These are phyloP conservation scores for Porites lobata DNA, from an alignment of 92 coral and sea anemone genomes.

Conservation along the genomic window DNA sequence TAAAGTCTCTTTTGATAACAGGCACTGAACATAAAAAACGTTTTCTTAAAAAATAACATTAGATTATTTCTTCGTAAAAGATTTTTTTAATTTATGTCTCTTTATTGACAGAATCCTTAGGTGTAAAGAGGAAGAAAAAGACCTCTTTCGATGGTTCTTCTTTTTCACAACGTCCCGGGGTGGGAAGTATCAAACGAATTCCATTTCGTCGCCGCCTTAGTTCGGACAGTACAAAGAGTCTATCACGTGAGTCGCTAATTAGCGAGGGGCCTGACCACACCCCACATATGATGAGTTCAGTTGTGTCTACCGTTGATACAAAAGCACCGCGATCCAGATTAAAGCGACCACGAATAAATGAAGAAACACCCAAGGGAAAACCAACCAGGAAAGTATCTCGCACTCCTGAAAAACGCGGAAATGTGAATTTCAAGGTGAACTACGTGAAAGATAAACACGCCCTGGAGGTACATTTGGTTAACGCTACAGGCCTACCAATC, in stretches of 20 bases:
- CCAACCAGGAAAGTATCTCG: conserved; percentile 15
- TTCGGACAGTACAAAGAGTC: conserved; percentile 4
- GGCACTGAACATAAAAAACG: no score
- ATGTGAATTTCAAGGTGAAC: conserved; percentile 52
- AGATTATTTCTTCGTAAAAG: no score
- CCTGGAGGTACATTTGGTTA: conserved; percentile 72
- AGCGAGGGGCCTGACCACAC: conserved; percentile 26
- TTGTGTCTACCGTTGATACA: conserved; percentile 26
- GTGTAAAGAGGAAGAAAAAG: background rate
- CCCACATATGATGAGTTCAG: conserved; percentile 25
- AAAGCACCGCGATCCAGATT: conserved; percentile 15
- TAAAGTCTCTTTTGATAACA: no score
- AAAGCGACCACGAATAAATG: background rate
- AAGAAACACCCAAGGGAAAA: background rate
- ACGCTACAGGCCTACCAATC: conserved; percentile 85
- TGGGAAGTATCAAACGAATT: background rate
- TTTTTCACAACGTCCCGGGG: background rate
- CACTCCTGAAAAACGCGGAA: conserved; percentile 43
- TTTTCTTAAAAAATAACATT: no score
- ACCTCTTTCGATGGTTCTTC: background rate
- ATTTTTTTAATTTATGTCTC: background rate
- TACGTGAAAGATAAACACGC: conserved; percentile 49
- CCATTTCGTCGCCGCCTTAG: background rate
- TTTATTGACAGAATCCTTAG: conserved; percentile 5
- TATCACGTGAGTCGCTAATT: conserved; percentile 28